Evolutionary conservation across 2,888 invertebrate genomes (phyloP).

Genomic region (Tenthredo scrophulariae): DNA sequence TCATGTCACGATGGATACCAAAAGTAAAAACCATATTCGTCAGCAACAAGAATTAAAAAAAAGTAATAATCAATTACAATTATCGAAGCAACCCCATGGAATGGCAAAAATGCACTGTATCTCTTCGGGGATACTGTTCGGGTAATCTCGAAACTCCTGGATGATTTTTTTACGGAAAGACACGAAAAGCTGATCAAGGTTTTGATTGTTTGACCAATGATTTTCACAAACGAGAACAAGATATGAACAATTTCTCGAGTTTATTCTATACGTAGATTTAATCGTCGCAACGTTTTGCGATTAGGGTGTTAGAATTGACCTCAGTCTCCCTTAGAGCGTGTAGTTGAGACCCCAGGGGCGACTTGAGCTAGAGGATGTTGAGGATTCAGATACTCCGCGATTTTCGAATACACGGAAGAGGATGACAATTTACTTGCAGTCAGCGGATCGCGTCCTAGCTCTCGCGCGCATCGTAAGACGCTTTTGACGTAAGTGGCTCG

Average conservation of each 20-base stretch:
- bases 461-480: slow-evolving; percentile 61
- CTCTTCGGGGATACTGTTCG: too few relatives aligned
- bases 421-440: slow-evolving; percentile 47
- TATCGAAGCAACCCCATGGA: too few relatives aligned
- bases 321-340: neutral
- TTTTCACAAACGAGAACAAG: neutral
- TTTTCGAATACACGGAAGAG: slow-evolving; percentile 13
- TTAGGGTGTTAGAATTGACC: neutral
- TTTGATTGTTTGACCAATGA: neutral
- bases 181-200: too few relatives aligned
- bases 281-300: neutral
- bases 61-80: too few relatives aligned
- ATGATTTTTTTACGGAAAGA: too few relatives aligned
- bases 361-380: neutral
- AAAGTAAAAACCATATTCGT: neutral
- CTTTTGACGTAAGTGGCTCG: slow-evolving; percentile 63
- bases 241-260: neutral
- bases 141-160: too few relatives aligned
- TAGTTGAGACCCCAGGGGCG: neutral
- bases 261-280: neutral
- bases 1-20: neutral
- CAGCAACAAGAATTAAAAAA: neutral
- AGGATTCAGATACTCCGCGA: slow-evolving; percentile 1
- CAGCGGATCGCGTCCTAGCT: slow-evolving; percentile 15
- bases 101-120: too few relatives aligned